Percentiles rank a stretch among this genome's conserved stretches.
These are phyloP conservation scores for Dinoponera quadriceps DNA, from an alignment of 1,140 invertebrate species.

Conservation along the genomic window DNA sequence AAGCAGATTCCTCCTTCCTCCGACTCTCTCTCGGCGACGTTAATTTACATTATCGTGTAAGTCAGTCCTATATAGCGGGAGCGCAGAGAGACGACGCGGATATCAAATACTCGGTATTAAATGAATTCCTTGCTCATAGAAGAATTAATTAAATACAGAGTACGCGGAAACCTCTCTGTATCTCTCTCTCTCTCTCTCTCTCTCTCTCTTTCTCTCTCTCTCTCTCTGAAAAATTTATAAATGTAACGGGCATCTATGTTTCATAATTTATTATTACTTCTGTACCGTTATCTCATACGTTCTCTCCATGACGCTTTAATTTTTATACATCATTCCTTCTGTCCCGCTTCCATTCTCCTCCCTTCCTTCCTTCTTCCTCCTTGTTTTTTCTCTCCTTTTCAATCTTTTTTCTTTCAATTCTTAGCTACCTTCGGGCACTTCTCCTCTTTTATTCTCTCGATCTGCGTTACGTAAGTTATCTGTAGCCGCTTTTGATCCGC, in stretches of 20 bases:
- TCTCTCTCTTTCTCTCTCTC: too few species aligned
- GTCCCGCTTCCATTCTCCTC: too few species aligned
- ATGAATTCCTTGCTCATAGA: background rate
- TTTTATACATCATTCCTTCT: too few species aligned
- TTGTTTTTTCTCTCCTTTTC: background rate
- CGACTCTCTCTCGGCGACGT: background rate
- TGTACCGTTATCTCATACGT: too few species aligned
- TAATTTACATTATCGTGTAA: conserved; percentile 1
- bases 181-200: too few species aligned
- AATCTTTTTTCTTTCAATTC: conserved; percentile 29
- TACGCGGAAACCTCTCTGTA: too few species aligned
- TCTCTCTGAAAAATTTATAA: too few species aligned
- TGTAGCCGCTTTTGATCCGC: conserved; percentile 18
- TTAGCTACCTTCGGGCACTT: conserved; percentile 12
- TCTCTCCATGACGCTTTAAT: too few species aligned
- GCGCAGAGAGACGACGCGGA: background rate
- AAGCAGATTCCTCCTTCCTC: conserved; percentile 26
- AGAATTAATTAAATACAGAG: too few species aligned
- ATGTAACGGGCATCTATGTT: too few species aligned
- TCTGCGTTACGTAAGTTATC: conserved; percentile 48
- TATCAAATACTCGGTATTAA: background rate
- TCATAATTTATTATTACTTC: too few species aligned
- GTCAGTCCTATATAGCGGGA: background rate
- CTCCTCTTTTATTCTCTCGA: conserved; percentile 21
- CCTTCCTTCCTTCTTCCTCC: too few species aligned